These are phyloP conservation scores for Tricholaema leucomelas DNA, from an alignment of 2,113 vertebrate species.

Conservation along the genomic window DNA sequence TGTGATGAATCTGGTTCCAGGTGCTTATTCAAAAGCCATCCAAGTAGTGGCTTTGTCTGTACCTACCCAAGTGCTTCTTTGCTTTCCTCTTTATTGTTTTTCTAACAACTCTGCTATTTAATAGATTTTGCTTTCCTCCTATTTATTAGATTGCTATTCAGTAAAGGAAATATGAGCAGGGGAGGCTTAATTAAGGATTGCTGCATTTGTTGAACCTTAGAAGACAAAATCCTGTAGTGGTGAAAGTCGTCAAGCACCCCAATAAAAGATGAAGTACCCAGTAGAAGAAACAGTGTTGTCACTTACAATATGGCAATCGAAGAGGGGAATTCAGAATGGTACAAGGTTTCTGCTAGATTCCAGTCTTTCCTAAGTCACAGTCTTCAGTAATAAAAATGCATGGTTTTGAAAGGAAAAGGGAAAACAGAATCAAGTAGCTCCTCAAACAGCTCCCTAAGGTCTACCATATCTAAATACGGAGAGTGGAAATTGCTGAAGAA, in stretches of 20 bases:
- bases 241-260: neutral
- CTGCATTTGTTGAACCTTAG: neutral
- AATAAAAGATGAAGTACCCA: neutral
- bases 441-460: neutral
- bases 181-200: neutral
- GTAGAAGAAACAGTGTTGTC: neutral
- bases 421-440: neutral
- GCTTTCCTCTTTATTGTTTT: neutral
- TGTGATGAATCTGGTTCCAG: conserved; percentile 1
- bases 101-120: neutral
- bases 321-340: neutral
- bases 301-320: neutral
- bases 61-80: neutral
- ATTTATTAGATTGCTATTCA: neutral
- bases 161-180: neutral
- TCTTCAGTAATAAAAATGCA: neutral
- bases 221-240: neutral
- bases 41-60: neutral
- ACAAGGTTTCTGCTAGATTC: neutral
- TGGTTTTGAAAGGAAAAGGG: neutral
- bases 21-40: neutral
- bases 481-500: neutral
- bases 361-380: neutral
- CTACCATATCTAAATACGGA: neutral
- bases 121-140: neutral